A percentile compares a stretch with the other conserved stretches of the same genome.
Conservation (phyloP, 2,888 invertebrate genomes). For the Platycheirus albimanus region DNA sequence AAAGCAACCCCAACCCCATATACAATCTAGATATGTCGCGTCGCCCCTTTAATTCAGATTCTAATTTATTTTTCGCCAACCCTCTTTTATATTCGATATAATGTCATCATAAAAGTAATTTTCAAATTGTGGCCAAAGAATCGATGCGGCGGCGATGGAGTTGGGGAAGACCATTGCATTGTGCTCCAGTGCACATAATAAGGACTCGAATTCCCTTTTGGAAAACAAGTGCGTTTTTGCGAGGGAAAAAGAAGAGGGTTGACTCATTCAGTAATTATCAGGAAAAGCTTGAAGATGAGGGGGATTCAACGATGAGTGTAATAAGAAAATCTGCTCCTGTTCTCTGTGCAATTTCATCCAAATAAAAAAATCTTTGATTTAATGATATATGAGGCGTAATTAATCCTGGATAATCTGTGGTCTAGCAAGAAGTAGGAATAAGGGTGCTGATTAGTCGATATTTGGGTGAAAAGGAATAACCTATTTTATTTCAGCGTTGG, state of each 20-base stretch:
- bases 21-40: too few species aligned
- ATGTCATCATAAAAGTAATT: slow-evolving; percentile 73
- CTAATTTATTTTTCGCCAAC: slow-evolving; percentile 67
- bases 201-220: slow-evolving; percentile 37
- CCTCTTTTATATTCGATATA: slow-evolving; percentile 32
- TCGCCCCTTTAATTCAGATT: slow-evolving; percentile 43
- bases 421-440: slow-evolving; percentile 2
- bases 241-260: slow-evolving; percentile 35
- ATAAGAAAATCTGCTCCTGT: slow-evolving; percentile 59
- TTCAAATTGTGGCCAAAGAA: slow-evolving; percentile 64
- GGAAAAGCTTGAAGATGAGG: slow-evolving; percentile 22
- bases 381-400: slow-evolving; percentile 75
- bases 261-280: slow-evolving; percentile 34
- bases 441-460: slow-evolving; percentile 52
- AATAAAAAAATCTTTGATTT: slow-evolving; percentile 51
- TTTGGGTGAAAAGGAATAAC: background rate
- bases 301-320: slow-evolving; percentile 10
- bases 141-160: slow-evolving; percentile 10
- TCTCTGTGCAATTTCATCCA: slow-evolving; percentile 37
- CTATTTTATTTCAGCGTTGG: background rate
- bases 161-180: slow-evolving; percentile 23
- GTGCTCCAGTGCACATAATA: slow-evolving; percentile 63
- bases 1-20: slow-evolving; percentile 1
- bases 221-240: slow-evolving; percentile 47
- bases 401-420: slow-evolving; percentile 74